Evolutionary conservation across 2,797 vertebrate species (phyloP).

Genomic region (Enoplosus armatus): DNA sequence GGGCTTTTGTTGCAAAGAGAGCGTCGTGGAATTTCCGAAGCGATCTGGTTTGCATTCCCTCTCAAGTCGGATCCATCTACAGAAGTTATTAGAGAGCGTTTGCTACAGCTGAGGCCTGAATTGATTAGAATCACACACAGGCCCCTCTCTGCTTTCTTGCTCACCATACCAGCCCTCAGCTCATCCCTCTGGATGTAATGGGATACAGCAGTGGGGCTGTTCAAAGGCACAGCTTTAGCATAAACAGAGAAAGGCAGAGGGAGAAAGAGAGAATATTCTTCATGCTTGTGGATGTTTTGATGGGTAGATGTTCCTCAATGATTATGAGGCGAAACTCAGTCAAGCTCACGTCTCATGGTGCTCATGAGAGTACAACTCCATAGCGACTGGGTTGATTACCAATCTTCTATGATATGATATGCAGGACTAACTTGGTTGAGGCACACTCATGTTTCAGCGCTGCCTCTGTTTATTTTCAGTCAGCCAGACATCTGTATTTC

Average conservation of each 20-base stretch:
- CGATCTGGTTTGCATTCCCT: conserved; percentile 82
- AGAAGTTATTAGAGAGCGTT: conserved; percentile 72
- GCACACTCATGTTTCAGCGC: conserved; percentile 56
- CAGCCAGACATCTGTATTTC: conserved; percentile 72
- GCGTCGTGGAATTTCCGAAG: conserved; percentile 76
- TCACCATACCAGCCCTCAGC: conserved; percentile 55
- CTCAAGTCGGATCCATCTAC: conserved; percentile 68
- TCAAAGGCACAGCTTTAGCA: conserved; percentile 64
- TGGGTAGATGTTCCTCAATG: conserved; percentile 44
- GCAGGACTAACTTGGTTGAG: conserved; percentile 57
- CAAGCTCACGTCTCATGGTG: conserved; percentile 19
- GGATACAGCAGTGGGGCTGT: conserved; percentile 61
- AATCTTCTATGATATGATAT: conserved; percentile 34
- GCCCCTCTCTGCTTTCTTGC: conserved; percentile 52
- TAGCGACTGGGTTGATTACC: conserved; percentile 38
- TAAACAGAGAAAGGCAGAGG: conserved; percentile 50
- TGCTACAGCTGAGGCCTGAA: conserved; percentile 51
- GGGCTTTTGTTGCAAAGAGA: conserved; percentile 66
- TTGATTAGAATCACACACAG: conserved; percentile 77
- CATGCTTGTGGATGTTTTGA: conserved; percentile 58
- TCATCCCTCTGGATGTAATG: conserved; percentile 71
- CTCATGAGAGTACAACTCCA: conserved; percentile 26
- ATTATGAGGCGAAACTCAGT: conserved; percentile 25
- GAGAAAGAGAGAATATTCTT: conserved; percentile 32
- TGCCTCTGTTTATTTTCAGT: conserved; percentile 77